Percentiles rank a stretch among this genome's conserved stretches.
phyloP scores from a whole-genome alignment of 2,797 vertebrate species.

The Semaprochilodus insignis region DNA sequence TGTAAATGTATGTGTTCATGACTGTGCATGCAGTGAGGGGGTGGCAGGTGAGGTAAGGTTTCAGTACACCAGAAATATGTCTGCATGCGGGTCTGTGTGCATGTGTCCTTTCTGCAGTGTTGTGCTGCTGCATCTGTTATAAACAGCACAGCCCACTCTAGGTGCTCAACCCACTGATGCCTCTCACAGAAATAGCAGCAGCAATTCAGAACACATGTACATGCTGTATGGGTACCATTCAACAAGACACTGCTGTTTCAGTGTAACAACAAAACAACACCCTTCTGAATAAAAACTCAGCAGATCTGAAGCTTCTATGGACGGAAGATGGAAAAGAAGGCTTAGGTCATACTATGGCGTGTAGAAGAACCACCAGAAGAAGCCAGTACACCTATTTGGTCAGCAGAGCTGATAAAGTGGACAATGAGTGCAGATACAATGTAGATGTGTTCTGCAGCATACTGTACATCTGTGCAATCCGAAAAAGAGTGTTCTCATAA shows the following conservation, averaged over 20 bases:
- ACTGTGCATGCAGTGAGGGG: not conserved
- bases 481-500: too few relatives aligned
- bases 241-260: not conserved
- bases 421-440: too few relatives aligned
- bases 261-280: too few relatives aligned
- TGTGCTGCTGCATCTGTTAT: not conserved
- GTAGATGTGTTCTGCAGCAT: too few relatives aligned
- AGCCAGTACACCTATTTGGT: too few relatives aligned
- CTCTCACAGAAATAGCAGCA: slow-evolving; percentile 6
- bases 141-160: not conserved
- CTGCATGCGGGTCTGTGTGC: not conserved
- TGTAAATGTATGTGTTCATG: not conserved
- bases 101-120: not conserved
- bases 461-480: too few relatives aligned
- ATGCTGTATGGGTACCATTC: not conserved
- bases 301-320: too few relatives aligned
- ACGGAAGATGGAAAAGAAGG: too few relatives aligned
- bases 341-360: too few relatives aligned
- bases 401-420: too few relatives aligned
- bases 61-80: not conserved
- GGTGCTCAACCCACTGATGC: slow-evolving; percentile 1
- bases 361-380: too few relatives aligned
- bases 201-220: slow-evolving; percentile 13
- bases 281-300: too few relatives aligned
- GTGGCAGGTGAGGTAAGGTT: not conserved